Conservation (phyloP, 64 coral and sea anemone genomes). For the Stichodactyla helianthus region DNA sequence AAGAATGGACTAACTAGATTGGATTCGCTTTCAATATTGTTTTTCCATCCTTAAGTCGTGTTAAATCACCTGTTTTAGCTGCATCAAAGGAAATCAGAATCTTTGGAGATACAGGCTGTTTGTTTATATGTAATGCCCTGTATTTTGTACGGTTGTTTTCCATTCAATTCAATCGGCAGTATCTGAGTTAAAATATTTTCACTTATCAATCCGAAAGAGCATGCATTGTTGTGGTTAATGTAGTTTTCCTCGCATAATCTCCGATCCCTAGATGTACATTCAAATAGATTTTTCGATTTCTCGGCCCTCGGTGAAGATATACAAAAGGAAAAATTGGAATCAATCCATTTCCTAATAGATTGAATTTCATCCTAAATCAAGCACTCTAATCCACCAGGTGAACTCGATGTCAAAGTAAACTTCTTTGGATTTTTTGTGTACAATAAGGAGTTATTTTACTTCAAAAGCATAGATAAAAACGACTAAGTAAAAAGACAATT, state of each 20-base stretch:
- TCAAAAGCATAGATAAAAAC: background rate
- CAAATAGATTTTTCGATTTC: no score
- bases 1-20: background rate
- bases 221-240: background rate
- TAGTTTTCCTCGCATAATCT: background rate
- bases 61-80: background rate
- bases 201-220: background rate
- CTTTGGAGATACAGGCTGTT: background rate
- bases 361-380: conserved; percentile 9
- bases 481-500: background rate
- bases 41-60: background rate
- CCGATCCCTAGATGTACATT: no score
- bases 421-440: background rate
- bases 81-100: background rate
- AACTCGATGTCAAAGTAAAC: background rate
- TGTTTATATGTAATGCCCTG: background rate
- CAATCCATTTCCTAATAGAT: conserved; percentile 18
- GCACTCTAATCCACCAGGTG: background rate
- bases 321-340: background rate
- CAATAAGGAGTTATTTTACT: conserved; percentile 3
- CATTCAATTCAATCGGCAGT: background rate
- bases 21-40: background rate
- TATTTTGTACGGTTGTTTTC: background rate
- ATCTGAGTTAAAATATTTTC: background rate
- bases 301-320: background rate